phyloP scores from a whole-genome alignment of 2,797 vertebrate genomes.

The Esox masquinongy region DNA sequence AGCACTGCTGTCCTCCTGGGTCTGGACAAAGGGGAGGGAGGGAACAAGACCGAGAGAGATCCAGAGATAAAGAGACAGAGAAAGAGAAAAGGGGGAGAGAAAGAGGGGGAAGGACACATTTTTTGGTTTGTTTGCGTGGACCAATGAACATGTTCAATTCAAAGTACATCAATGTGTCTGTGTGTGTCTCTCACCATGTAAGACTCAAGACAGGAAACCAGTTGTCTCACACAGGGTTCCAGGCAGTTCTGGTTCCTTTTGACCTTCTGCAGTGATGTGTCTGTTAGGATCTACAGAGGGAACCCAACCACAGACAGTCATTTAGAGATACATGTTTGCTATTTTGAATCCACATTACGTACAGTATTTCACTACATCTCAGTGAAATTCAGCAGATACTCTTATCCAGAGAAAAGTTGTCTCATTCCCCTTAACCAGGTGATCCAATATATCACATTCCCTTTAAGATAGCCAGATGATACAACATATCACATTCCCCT shows the following conservation, averaged over 20 bases:
- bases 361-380: too few relatives aligned
- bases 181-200: constrained; percentile 81
- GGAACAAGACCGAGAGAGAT: not conserved
- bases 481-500: too few relatives aligned
- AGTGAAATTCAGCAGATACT: too few relatives aligned
- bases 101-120: too few relatives aligned
- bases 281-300: constrained; percentile 84
- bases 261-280: constrained; percentile 96
- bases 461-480: too few relatives aligned
- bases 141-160: too few relatives aligned
- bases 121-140: not conserved
- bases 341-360: too few relatives aligned
- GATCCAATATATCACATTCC: too few relatives aligned
- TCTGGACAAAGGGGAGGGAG: constrained; percentile 58
- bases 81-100: too few relatives aligned
- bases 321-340: not conserved
- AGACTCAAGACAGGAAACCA: constrained; percentile 94
- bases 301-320: not conserved
- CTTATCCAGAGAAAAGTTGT: too few relatives aligned
- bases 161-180: too few relatives aligned
- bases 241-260: constrained; percentile 98
- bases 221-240: constrained; percentile 94
- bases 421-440: too few relatives aligned
- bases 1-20: constrained; percentile 86
- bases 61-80: not conserved